Evolutionary conservation across 2,888 invertebrate genomes (phyloP), one percentile per base, ranked within the genome.

Genomic region (Myopa testacea): DNA sequence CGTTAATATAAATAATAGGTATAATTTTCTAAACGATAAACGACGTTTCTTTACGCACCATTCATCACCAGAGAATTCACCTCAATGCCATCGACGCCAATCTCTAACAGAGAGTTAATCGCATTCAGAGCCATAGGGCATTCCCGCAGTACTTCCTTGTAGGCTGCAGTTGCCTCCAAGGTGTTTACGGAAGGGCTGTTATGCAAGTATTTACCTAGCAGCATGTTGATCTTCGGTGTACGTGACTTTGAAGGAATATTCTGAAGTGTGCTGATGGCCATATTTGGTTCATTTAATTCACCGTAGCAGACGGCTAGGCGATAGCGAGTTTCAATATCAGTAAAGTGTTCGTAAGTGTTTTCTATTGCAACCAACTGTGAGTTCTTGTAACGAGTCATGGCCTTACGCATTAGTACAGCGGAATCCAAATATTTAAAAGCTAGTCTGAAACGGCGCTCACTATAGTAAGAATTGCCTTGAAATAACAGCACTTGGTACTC

Each of bases 111-210:
- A 77, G 93, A 93, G 86, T 93, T 93, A 4, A 94, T 93, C 7
- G 95, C 94, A 83, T 94, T 94, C 78, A 96, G 84, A 0, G 95
- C 94, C 86, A 95, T 89, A 0, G 95, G 95, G 85, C 93, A 93
- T 83, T 93, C 93, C 81, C 93, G 91, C 70, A 96, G 86, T 12
- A 95, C 95, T 89, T 95, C 95, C 86, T 94, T 95, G 86, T 93
- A 96, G 50, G 93, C 93, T 3, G 93, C 91, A 72, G 94, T 92
- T 0, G 95, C 95, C 19, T 93, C 93, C 73, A 93, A 88, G 82
- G 94, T 94, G 90, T 93, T 92, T 0, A 83, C 81, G 7, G 83
- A 80, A 14, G 94, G 55, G 77, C 91, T 91, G 80, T 93, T 92
- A 82, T 93, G 92, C 82, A 94, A 94, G 82, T 95, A 90, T 86